A percentile compares a stretch with the other conserved stretches of the same genome.
Evolutionary conservation across 2,888 invertebrate genomes (phyloP).

Genomic region (Epirrhoe tristata): DNA sequence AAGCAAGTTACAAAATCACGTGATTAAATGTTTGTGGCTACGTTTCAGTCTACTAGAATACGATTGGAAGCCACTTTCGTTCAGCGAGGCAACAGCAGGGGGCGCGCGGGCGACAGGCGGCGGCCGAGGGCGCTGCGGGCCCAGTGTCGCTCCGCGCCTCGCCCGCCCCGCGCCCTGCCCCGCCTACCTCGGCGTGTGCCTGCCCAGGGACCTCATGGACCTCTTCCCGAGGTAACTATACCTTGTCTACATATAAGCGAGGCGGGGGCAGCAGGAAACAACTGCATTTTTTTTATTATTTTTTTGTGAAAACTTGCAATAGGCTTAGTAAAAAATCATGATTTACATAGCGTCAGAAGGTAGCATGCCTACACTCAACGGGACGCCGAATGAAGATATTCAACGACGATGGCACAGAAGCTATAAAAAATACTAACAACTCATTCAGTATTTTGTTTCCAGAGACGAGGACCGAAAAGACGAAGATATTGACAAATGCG

Average conservation of each 20-base stretch:
- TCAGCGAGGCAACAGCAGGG: constrained; percentile 44
- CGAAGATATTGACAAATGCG: constrained; percentile 56
- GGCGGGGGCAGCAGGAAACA: too few relatives aligned
- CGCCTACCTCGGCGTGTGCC: constrained; percentile 90
- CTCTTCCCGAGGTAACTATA: constrained; percentile 43
- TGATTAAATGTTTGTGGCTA: neutral
- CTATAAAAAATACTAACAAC: too few relatives aligned
- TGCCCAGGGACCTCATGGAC: constrained; percentile 88
- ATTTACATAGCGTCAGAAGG: too few relatives aligned
- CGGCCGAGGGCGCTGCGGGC: constrained; percentile 16
- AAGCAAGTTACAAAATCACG: too few relatives aligned
- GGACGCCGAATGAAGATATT: too few relatives aligned
- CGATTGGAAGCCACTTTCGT: constrained; percentile 78
- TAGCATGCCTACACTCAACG: too few relatives aligned
- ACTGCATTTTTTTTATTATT: too few relatives aligned
- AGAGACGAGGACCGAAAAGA: constrained; percentile 61
- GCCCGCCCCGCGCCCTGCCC: constrained; percentile 46
- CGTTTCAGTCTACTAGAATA: constrained; percentile 70
- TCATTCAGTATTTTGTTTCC: too few relatives aligned
- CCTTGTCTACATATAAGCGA: too few relatives aligned
- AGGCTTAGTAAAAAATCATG: too few relatives aligned
- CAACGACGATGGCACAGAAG: too few relatives aligned
- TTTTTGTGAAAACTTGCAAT: too few relatives aligned
- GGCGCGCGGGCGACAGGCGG: neutral
- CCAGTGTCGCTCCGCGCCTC: constrained; percentile 38